Conservation (phyloP, 1,140 invertebrate genomes). For the Trichonephila clavata region DNA sequence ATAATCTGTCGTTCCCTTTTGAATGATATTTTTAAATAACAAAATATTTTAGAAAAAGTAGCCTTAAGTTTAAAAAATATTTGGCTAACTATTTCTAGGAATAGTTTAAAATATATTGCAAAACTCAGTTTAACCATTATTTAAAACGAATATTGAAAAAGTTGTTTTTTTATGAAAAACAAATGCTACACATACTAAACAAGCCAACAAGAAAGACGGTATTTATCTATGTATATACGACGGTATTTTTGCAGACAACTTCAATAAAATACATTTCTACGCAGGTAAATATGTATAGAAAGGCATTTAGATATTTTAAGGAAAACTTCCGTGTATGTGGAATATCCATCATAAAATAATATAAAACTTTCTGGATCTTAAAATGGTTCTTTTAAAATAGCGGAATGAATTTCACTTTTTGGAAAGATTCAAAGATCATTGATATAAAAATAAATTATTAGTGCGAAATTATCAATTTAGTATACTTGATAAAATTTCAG, state of each 20-base stretch:
- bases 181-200: not conserved
- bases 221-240: not conserved
- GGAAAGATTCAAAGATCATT: not conserved
- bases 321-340: not conserved
- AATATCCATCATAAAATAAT: not conserved
- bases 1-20: not conserved
- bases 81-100: not conserved
- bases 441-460: no score
- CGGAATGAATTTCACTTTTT: not conserved
- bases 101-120: not conserved
- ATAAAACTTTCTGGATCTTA: not conserved
- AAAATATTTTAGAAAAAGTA: not conserved
- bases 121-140: not conserved
- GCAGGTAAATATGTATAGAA: not conserved
- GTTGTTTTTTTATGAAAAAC: not conserved
- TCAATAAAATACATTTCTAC: not conserved
- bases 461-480: no score
- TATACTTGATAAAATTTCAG: no score
- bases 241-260: not conserved
- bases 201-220: not conserved
- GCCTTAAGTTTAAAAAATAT: not conserved
- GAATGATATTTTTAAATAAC: no score
- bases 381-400: no score
- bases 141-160: not conserved
- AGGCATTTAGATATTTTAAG: not conserved